These are phyloP conservation scores for Lordiphosa mommai DNA, from an alignment of 1,140 invertebrate genomes.

Conservation along the genomic window DNA sequence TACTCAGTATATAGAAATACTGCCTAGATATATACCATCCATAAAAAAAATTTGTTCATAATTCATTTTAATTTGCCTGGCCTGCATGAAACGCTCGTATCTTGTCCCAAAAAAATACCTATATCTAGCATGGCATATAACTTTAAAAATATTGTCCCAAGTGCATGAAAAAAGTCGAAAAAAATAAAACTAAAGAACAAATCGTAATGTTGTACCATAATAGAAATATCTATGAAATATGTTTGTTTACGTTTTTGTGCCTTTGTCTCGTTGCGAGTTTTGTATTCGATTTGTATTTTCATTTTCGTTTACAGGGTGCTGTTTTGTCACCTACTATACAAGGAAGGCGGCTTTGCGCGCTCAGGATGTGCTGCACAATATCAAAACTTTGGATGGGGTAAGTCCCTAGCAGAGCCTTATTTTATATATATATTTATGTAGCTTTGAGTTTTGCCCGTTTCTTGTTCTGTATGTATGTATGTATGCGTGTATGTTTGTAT, in stretches of 20 bases:
- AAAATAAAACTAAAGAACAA: not conserved
- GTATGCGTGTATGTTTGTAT: constrained; percentile 15
- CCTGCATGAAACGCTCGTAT: constrained; percentile 52
- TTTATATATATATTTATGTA: constrained; percentile 16
- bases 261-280: constrained; percentile 51
- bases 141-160: not conserved
- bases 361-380: constrained; percentile 99
- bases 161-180: constrained; percentile 26
- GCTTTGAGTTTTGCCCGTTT: constrained; percentile 51
- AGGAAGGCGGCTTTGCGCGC: constrained; percentile 97
- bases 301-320: constrained; percentile 98
- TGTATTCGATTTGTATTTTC: constrained; percentile 68
- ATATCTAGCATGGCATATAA: constrained; percentile 26
- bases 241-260: constrained; percentile 43
- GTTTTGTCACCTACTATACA: constrained; percentile 99
- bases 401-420: constrained; percentile 81
- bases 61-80: constrained; percentile 45
- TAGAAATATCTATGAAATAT: constrained; percentile 19
- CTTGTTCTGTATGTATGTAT: constrained; percentile 24
- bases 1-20: not conserved
- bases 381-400: constrained; percentile 98
- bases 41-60: constrained; percentile 19
- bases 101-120: constrained; percentile 30
- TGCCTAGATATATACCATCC: not conserved
- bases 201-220: not conserved